Base-by-base conservation (phyloP, 2,113 vertebrate genomes). In the Trogon surrucura region DNA sequence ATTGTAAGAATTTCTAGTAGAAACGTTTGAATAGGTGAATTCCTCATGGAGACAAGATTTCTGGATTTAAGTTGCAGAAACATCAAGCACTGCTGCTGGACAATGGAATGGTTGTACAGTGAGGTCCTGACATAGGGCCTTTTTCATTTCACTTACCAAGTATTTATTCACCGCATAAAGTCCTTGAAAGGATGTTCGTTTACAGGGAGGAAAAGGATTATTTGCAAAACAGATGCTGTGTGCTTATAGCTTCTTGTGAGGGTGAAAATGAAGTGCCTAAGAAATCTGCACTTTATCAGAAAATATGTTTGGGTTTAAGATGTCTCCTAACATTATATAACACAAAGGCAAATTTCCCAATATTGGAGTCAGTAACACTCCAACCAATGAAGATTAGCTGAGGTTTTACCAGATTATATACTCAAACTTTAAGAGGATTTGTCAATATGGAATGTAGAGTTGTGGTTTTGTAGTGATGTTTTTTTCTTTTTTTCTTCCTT, bases 341-440 rank as follows among this genome's bases (percentile, higher is more conserved):
- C 45, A 93, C 90, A 95, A 94, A 96, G 90, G 84, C 16, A 87
- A 87, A 78, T 94, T 96, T 96, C 51, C 85, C 85, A 78, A 11
- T 91, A 65, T 66, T 75, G 92, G 81, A 93, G 70, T 77, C 75
- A 25, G 79, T 90, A 93, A 93, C 1, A 3, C 69, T 91, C 51
- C 38, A 90, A 81, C 80, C 64, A 84, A 18, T 77, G 71, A 81
- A 93, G 95, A 94, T 97, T 94, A 97, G 51, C 44, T 85, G 82
- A 78, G 89, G 80, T 56, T 91, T 97, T 96, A 87, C 70, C 62
- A 87, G 96, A 94, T 97, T 95, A 95, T 94, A 82, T 67, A 82
- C 91, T 97, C 90, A 80, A 62, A 65, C 44, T 94, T 41, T 94
- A 93, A 96, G 81, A 94, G 91, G 93, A 97, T 97, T 97, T 97